Conservation (phyloP, 2,888 invertebrate species). For the Holacanthella duospinosa region DNA sequence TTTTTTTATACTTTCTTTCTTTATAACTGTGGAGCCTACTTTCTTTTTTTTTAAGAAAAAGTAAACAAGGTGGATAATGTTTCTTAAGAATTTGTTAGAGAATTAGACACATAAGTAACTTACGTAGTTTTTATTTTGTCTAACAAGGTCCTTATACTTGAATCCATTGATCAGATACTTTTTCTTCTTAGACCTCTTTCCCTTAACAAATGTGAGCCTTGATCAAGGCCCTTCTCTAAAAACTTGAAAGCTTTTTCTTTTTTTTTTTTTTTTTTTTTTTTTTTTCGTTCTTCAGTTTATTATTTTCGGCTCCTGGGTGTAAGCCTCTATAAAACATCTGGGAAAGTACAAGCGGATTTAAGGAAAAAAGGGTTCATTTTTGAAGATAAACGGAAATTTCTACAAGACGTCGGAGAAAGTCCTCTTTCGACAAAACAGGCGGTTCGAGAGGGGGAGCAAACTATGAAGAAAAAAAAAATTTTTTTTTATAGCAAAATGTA, state of each 20-base stretch:
- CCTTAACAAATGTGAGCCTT: not conserved
- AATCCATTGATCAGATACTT: not conserved
- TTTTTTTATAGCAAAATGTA: not conserved
- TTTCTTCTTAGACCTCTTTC: not conserved
- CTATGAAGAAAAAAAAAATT: not conserved
- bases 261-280: too few relatives aligned
- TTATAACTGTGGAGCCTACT: not conserved
- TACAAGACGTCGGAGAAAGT: not conserved
- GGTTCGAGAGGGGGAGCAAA: not conserved
- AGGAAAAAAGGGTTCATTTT: not conserved
- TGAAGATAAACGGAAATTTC: not conserved
- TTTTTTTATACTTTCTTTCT: not conserved
- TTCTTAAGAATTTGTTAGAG: not conserved
- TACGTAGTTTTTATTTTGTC: not conserved
- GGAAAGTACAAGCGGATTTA: not conserved
- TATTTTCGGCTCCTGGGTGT: not conserved
- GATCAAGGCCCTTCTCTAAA: not conserved
- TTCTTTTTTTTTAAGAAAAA: not conserved
- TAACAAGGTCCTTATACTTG: not conserved
- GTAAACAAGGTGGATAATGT: slow-evolving; percentile 30
- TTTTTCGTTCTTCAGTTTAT: not conserved
- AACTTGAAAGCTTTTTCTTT: not conserved
- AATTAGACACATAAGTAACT: not conserved
- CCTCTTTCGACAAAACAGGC: not conserved
- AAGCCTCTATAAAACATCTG: not conserved